Base-by-base conservation (phyloP, 2,113 vertebrate species). In the Notarius quadriscutis region DNA sequence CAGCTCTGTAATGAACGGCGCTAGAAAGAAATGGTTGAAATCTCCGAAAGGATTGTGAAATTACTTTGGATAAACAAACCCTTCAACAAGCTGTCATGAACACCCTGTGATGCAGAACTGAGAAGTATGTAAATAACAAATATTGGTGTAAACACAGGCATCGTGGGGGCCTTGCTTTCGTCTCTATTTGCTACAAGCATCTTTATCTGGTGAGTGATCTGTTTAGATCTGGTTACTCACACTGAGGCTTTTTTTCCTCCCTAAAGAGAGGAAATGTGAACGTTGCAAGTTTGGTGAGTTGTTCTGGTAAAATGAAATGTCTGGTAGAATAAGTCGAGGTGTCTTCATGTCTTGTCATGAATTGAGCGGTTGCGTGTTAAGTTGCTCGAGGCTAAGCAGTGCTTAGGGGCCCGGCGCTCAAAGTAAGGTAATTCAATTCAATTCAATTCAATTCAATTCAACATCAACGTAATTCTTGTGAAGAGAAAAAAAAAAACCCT, bases 151-250 rank as follows among this genome's bases (percentile, higher is more conserved):
- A 91, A 87, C 87, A 88, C 83, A 71, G 11, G 81, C 80, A 22
- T 74, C 78, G 50, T 51, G 83, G 51, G 74, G 41, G 14, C 30
- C 81, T 82, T 5, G 62, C 78, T 81, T 55, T 57, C 53, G 41
- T 51, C 72, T 78, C 83, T 65, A 81, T 88, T 90, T 82, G 74
- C 72, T 41, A 51, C 75, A 63, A 62, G 63, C 80, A 69, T 79
- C 84, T 88, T 62, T 22, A 57, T 62, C 87, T 83, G 30, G 22
- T 82, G 86, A 65, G 75, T 78, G 69, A n/a, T 84, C 91, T 92
- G 92, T 94, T 94, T 93, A 92, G 92, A 85, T 85, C 88, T 88
- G 74, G 27, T 79, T 93, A 93, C 94, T 92, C 93, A 90, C 91
- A 88, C 85, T 25, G 79, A 91, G 92, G 92, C 93, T 91, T 82